Evolutionary conservation across 2,888 invertebrate genomes (phyloP), one percentile per base, ranked within the genome.

Genomic region (Calameuta filiformis): DNA sequence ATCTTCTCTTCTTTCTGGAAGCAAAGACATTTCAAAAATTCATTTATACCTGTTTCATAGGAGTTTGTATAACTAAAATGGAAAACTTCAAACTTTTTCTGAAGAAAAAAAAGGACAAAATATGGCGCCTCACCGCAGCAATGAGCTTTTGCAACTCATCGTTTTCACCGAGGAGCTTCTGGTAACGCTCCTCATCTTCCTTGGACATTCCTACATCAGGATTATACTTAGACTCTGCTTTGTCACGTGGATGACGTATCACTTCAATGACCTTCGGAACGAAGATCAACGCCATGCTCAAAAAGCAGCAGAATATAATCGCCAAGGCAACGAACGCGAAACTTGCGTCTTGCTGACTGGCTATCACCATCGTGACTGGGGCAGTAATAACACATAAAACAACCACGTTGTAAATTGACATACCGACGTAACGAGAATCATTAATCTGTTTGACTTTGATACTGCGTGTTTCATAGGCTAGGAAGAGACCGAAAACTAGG

Each of bases 351-450:
- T 99, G 98, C 91, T 99, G 99, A 85, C 97, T 97, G 82, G 97
- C 97, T 87, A 99, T 99, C 84, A 99, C 98, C 93, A 99, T 95
- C 73, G 98, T 97, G 79, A 99, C 99, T 0, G 99, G 99, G 33
- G 98, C 99, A 12, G 99, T 99, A 92, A 99, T 99, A 87, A 99
- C 93, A 92, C 99, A 99, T 77, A 99, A 94, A 69, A 99, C 98
- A 83, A 99, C 99, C 85, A 99, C 99, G 92, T 99, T 99, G 94
- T 99, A 99, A 91, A 99, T 99, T 90, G 98, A 98, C 98, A 99
- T 98, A 84, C 98, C 99, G 35, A 99, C 99, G 92, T 98, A 98
- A 88, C 99, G 95, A 0, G 98, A 98, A 93, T 99, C 99, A 92
- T 99, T 99, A 89, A 99, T 98, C 92, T 98, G 98, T 84, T 97